Evolutionary conservation across 1,140 invertebrate species (phyloP).

Genomic region (Leptinotarsa texana): DNA sequence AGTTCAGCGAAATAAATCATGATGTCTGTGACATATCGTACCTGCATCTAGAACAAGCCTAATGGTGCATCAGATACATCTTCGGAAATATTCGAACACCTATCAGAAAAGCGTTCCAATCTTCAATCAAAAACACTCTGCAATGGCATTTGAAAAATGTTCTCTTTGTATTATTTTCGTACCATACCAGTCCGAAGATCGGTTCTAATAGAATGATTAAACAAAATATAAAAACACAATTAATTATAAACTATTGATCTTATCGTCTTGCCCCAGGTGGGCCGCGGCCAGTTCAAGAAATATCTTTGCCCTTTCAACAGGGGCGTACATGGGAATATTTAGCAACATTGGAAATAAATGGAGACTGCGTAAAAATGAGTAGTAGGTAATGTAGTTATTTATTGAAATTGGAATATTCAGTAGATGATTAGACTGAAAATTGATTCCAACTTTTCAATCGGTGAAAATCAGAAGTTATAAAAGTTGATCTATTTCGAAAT

Average conservation of each 20-base stretch:
- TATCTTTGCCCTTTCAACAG: not conserved
- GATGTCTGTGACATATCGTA: conserved; percentile 26
- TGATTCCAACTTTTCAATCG: no score
- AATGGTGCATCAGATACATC: conserved; percentile 27
- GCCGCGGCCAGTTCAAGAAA: conserved; percentile 23
- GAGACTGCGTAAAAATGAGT: no score
- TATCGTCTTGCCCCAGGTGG: conserved; percentile 51
- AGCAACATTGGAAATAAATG: not conserved
- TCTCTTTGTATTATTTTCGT: conserved; percentile 24
- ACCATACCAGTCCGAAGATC: conserved; percentile 41
- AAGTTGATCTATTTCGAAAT: no score
- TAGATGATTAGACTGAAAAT: no score
- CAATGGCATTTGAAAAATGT: conserved; percentile 42
- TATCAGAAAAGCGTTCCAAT: conserved; percentile 32
- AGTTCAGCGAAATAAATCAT: conserved; percentile 30
- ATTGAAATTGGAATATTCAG: no score
- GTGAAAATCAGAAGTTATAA: no score
- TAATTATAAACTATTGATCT: conserved; percentile 54
- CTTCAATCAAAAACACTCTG: conserved; percentile 43
- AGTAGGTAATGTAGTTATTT: no score
- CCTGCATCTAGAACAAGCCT: conserved; percentile 23
- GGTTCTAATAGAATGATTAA: conserved; percentile 55
- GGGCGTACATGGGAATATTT: not conserved
- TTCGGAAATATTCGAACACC: conserved; percentile 25
- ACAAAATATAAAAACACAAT: conserved; percentile 56